Evolutionary conservation across 2,797 vertebrate species (phyloP).

Genomic region (Hyperoplus lanceolatus): DNA sequence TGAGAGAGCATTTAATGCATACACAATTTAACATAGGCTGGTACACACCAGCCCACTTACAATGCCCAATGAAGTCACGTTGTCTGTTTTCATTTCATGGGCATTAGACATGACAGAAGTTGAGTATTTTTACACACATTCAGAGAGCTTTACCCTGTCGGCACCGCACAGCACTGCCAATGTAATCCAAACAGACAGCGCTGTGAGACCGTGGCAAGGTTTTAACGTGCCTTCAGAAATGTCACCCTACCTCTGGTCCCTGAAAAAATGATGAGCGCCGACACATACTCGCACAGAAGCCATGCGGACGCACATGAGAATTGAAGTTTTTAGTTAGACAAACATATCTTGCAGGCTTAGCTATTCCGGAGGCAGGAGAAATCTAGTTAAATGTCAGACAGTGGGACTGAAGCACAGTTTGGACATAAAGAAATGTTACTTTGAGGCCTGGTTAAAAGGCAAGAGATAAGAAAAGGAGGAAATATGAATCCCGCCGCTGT

Average conservation of each 20-base stretch:
- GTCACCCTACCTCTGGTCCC: conserved; percentile 57
- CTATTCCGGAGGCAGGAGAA: conserved; percentile 5
- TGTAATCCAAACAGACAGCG: conserved; percentile 75
- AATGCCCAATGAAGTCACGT: conserved; percentile 27
- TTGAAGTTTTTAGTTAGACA: conserved; percentile 26
- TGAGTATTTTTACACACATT: conserved; percentile 53
- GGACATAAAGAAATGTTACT: background rate
- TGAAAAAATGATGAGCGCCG: conserved; percentile 29
- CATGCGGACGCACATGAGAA: conserved; percentile 11
- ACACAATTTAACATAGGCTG: conserved; percentile 36
- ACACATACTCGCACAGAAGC: conserved; percentile 18
- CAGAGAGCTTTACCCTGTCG: conserved; percentile 35
- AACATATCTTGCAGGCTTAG: conserved; percentile 43
- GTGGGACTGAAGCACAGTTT: background rate
- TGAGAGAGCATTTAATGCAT: conserved; percentile 1
- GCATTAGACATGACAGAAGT: conserved; percentile 40
- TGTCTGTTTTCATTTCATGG: conserved; percentile 29
- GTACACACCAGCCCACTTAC: conserved; percentile 12
- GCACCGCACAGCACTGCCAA: conserved; percentile 12
- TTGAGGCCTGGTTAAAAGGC: conserved; percentile 27
- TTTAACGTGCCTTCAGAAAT: conserved; percentile 75
- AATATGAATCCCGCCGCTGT: conserved; percentile 6
- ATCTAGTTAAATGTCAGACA: conserved; percentile 53
- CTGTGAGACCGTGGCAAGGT: conserved; percentile 67
- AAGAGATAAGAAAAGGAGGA: conserved; percentile 25